Conservation (phyloP, 2,113 vertebrate genomes). For the Zosterops pallidus region DNA sequence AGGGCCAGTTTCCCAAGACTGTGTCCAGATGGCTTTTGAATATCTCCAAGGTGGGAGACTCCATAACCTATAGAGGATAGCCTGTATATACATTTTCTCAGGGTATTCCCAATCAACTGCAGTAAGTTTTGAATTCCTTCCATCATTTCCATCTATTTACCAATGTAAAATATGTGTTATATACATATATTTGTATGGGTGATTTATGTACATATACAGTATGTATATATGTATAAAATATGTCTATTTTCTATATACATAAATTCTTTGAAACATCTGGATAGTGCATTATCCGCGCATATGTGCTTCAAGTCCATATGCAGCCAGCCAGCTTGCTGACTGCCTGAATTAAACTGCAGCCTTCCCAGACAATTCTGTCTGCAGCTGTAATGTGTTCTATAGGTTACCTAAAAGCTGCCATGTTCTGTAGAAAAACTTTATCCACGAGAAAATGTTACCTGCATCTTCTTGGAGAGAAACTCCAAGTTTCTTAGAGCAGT, state of each 20-base stretch:
- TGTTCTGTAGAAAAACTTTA: conserved; percentile 2
- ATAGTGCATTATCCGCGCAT: neutral
- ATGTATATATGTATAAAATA: neutral
- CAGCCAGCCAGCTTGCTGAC: conserved; percentile 11
- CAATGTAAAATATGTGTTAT: neutral
- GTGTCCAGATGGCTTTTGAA: neutral
- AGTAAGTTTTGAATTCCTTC: neutral
- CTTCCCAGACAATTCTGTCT: neutral
- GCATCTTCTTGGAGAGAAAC: neutral
- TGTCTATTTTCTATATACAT: neutral
- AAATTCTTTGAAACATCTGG: conserved; percentile 22
- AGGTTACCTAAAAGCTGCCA: neutral
- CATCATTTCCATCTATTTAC: conserved; percentile 19
- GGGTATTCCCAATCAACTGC: neutral
- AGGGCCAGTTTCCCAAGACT: neutral
- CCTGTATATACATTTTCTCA: neutral
- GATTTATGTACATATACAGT: neutral
- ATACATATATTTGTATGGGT: neutral
- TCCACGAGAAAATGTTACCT: neutral
- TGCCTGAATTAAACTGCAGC: neutral
- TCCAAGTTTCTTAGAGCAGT: neutral
- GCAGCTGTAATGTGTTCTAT: conserved; percentile 2
- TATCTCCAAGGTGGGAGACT: neutral
- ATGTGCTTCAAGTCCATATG: neutral
- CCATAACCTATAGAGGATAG: neutral